Evolutionary conservation across 2,797 vertebrate genomes (phyloP), one percentile per base, ranked within the genome.

Genomic region (Rhinophrynus dorsalis): DNA sequence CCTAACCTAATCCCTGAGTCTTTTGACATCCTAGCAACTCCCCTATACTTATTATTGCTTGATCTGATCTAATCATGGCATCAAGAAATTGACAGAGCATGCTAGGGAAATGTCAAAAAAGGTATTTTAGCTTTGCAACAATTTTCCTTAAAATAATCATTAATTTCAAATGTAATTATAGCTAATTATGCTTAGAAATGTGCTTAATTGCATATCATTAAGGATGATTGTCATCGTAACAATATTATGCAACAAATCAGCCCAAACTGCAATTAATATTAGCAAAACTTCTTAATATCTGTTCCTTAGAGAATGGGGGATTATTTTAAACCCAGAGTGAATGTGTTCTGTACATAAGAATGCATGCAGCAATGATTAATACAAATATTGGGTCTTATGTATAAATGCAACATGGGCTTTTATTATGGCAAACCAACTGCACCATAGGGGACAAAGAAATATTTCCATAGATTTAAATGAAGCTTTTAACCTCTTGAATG

Each of bases 171-270:
- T 72, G 50, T 82, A 75, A 75, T 83, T 75, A 73, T 65, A 62
- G 38, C 52, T 72, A 84, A 76, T 38, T 80, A 64, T 58, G 75
- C 76, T 67, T 74, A 45, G 26, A 68, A 56, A 81, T 75, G 40
- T 18, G 59, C 6, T 74, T 71, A 76, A 80, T 60, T 79, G 71
- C 52, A 78, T 83, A 77, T 10, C 79, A 66, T 71, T 77, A 56
- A 59, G 75, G 69, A 59, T 54, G 10, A 20, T 77, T 75, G 37
- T 68, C 78, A 81, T 32, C 30, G 68, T 75, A 78, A 79, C 67
- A 79, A 73, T 50, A 82, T 74, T 5, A 29, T 51, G 50, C 74
- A 78, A 75, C 74, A 79, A 80, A 79, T 56, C 58, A 75, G 66
- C 75, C 10, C n/a, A 76, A 17, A 69, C 75, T 59, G 69, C 75